These are phyloP conservation scores for Leuciscus idus DNA, from an alignment of 2,113 vertebrate genomes.

Conservation along the genomic window DNA sequence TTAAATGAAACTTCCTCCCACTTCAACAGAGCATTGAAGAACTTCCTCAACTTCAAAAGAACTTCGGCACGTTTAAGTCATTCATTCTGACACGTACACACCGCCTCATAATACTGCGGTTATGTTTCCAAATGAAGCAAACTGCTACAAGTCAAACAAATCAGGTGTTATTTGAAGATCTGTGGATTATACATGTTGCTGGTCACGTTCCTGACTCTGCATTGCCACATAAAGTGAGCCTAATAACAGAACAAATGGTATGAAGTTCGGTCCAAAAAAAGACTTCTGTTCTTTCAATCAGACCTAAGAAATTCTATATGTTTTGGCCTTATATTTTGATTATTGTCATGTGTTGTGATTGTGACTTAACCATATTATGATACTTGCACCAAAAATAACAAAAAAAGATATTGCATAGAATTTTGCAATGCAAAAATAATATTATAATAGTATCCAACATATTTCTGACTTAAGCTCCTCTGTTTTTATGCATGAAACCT, in stretches of 20 bases:
- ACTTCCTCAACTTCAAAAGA: conserved; percentile 70
- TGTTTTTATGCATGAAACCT: too few species aligned
- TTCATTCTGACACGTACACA: conserved; percentile 60
- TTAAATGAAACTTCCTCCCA: conserved; percentile 76
- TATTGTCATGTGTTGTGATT: too few species aligned
- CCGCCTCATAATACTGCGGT: conserved; percentile 59
- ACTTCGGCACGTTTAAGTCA: conserved; percentile 65
- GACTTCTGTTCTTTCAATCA: not conserved
- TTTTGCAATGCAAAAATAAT: too few species aligned
- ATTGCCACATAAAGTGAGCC: not conserved
- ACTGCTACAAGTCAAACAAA: conserved; percentile 31
- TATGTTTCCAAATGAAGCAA: conserved; percentile 41
- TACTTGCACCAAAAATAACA: too few species aligned
- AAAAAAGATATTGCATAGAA: too few species aligned
- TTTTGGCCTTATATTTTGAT: not conserved
- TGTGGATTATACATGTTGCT: not conserved
- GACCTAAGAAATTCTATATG: not conserved
- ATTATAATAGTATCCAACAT: too few species aligned
- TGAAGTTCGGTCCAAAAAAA: too few species aligned
- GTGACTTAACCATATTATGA: too few species aligned
- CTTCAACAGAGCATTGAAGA: conserved; percentile 73
- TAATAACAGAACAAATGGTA: too few species aligned
- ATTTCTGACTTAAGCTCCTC: too few species aligned
- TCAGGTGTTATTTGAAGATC: conserved; percentile 18
- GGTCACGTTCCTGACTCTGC: not conserved